Conservation (phyloP, 1,140 invertebrate species). For the Aphidius gifuensis region DNA sequence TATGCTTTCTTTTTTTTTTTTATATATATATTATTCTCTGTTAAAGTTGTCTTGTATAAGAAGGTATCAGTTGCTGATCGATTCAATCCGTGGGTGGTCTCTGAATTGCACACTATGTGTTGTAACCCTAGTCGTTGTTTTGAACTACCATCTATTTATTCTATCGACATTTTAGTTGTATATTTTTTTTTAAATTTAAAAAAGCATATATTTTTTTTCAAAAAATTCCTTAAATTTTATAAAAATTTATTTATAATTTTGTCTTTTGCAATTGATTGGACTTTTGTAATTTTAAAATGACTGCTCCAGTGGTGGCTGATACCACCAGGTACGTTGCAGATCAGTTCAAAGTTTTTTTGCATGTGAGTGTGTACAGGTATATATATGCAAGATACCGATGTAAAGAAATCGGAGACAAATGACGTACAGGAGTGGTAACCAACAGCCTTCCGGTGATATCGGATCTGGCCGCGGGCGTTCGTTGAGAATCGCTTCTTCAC, state of each 20-base stretch:
- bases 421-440: constrained; percentile 51
- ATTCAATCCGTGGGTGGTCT: constrained; percentile 51
- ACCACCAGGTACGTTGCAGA: constrained; percentile 22
- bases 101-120: constrained; percentile 34
- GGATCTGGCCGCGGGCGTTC: constrained; percentile 42
- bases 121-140: constrained; percentile 40
- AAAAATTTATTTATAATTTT: neutral
- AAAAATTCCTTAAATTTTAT: neutral
- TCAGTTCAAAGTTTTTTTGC: too few species aligned
- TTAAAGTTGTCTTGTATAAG: constrained; percentile 21
- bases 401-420: constrained; percentile 49
- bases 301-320: neutral
- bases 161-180: constrained; percentile 25
- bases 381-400: constrained; percentile 28
- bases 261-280: neutral
- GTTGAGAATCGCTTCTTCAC: constrained; percentile 38
- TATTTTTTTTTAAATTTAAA: neutral
- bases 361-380: too few species aligned
- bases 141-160: constrained; percentile 35
- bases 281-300: neutral
- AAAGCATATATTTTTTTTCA: neutral
- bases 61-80: constrained; percentile 49
- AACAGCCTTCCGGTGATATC: constrained; percentile 47
- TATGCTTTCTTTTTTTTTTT: constrained; percentile 1
- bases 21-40: constrained; percentile 19